A percentile compares a stretch with the other conserved stretches of the same genome.
phyloP scores from a whole-genome alignment of 1,140 invertebrate genomes.

The Melipona quadrifasciata region DNA sequence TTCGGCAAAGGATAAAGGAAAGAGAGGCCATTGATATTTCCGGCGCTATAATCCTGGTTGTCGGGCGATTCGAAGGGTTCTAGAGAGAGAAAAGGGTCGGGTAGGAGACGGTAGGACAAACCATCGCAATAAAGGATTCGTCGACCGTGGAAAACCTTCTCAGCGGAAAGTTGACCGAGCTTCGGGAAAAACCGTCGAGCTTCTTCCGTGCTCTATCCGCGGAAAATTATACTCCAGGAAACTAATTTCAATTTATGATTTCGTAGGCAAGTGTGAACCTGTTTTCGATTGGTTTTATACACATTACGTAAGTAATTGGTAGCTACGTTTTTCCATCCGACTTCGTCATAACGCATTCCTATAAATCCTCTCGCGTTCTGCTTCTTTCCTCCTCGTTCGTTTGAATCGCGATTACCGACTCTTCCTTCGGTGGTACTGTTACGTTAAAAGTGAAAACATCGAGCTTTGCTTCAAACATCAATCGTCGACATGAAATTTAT shows the following conservation, averaged over 20 bases:
- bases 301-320: conserved; percentile 13
- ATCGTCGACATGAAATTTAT: neutral
- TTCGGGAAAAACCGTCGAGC: conserved; percentile 41
- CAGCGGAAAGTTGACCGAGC: neutral
- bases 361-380: neutral
- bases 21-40: conserved; percentile 58
- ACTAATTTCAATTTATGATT: conserved; percentile 49
- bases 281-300: conserved; percentile 10
- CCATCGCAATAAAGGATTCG: conserved; percentile 67
- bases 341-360: neutral
- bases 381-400: neutral
- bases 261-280: neutral
- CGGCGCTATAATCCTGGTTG: conserved; percentile 56
- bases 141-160: conserved; percentile 63
- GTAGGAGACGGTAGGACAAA: conserved; percentile 33
- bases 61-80: conserved; percentile 43
- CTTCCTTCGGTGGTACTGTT: no score
- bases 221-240: conserved; percentile 26
- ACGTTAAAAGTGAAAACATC: neutral
- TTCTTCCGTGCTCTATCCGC: neutral
- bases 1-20: conserved; percentile 37
- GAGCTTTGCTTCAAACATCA: neutral
- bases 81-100: conserved; percentile 10
- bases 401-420: neutral
- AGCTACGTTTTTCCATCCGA: neutral